Conservation (phyloP, 2,888 invertebrate genomes). For the Catonia carolina region DNA sequence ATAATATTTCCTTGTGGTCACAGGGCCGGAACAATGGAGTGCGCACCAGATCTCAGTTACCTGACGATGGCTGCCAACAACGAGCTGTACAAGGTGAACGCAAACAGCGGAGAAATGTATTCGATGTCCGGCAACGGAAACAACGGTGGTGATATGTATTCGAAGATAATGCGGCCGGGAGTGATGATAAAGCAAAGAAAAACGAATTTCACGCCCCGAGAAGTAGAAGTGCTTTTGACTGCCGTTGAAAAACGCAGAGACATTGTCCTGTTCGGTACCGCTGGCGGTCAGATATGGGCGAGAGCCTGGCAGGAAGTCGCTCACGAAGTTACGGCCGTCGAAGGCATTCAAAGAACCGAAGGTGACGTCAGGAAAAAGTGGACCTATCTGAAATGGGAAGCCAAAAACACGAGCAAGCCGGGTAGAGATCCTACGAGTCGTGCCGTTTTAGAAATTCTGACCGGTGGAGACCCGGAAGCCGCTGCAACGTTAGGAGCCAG, state of each 20-base stretch:
- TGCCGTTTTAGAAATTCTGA: slow-evolving; percentile 37
- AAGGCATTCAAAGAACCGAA: slow-evolving; percentile 36
- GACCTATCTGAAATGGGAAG: slow-evolving; percentile 39
- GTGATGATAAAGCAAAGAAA: slow-evolving; percentile 35
- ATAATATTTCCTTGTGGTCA: no score
- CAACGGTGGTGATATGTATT: background rate
- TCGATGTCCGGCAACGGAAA: background rate
- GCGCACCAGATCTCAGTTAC: slow-evolving; percentile 1
- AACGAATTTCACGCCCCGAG: slow-evolving; percentile 37
- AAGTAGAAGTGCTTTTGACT: slow-evolving; percentile 35
- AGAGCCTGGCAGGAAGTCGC: slow-evolving; percentile 37
- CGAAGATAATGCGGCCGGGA: background rate
- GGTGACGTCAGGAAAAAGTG: slow-evolving; percentile 37
- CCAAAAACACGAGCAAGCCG: slow-evolving; percentile 38
- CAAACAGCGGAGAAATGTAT: background rate
- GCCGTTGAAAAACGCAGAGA: slow-evolving; percentile 35
- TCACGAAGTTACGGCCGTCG: slow-evolving; percentile 34
- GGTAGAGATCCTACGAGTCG: slow-evolving; percentile 36
- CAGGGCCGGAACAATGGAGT: background rate
- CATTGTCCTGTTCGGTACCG: slow-evolving; percentile 37
- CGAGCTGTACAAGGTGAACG: background rate
- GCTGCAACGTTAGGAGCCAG: slow-evolving; percentile 23
- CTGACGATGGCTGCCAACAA: slow-evolving; percentile 3
- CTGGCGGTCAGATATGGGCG: slow-evolving; percentile 37
- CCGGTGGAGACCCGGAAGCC: slow-evolving; percentile 28